These are phyloP conservation scores for Folsomia manolachei DNA, from an alignment of 2,888 invertebrate species.

Conservation along the genomic window DNA sequence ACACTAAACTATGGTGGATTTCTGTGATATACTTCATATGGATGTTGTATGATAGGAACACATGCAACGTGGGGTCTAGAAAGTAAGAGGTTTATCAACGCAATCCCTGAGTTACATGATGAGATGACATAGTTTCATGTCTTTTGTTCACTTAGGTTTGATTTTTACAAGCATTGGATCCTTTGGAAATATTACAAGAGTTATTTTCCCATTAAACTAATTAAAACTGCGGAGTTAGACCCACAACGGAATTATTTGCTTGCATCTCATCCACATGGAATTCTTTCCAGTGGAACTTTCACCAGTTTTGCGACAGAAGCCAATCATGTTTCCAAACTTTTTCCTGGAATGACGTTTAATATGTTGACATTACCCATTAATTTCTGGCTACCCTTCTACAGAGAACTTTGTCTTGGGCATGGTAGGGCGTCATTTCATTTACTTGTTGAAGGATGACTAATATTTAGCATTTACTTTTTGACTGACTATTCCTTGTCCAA, in stretches of 20 bases:
- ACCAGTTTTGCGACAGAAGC: conserved; percentile 20
- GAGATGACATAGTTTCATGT: neutral
- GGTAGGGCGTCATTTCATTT: conserved; percentile 8
- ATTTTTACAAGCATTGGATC: conserved; percentile 12
- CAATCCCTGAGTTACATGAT: neutral
- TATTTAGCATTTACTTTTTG: too few species aligned
- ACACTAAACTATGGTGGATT: conserved; percentile 52
- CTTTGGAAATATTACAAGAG: conserved; percentile 26
- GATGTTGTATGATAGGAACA: conserved; percentile 42
- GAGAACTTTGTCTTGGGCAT: conserved; percentile 63
- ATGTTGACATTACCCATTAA: conserved; percentile 62
- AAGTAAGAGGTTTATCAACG: conserved; percentile 45
- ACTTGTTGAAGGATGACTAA: neutral
- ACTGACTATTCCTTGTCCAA: neutral
- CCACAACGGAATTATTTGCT: conserved; percentile 78
- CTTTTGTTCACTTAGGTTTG: neutral
- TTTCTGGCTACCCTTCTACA: conserved; percentile 68
- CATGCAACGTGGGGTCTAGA: conserved; percentile 43
- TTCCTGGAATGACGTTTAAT: conserved; percentile 19
- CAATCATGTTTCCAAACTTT: conserved; percentile 9
- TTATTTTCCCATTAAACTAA: conserved; percentile 55
- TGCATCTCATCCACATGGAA: conserved; percentile 87
- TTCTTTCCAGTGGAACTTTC: conserved; percentile 53
- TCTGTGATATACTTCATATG: conserved; percentile 33
- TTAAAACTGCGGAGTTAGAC: conserved; percentile 77